phyloP scores from a whole-genome alignment of 2,888 invertebrate species.

The Drosophila austrosaltans region DNA sequence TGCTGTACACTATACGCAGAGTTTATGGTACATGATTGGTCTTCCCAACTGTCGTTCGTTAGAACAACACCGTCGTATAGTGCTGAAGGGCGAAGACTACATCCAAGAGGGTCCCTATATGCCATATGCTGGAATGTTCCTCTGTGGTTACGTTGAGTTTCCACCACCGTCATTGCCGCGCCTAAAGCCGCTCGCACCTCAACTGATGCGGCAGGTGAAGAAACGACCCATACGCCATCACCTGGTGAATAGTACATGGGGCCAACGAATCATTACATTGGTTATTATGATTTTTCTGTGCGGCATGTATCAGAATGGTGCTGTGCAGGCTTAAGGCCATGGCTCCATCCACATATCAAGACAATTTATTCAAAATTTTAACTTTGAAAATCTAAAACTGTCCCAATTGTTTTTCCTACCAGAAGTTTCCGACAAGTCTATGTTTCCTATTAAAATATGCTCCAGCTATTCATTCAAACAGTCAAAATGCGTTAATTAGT shows the following conservation, averaged over 20 bases:
- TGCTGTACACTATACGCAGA: neutral
- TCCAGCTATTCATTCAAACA: neutral
- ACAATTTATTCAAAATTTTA: conserved; percentile 4
- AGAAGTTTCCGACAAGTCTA: neutral
- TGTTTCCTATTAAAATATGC: conserved; percentile 15
- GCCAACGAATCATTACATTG: conserved; percentile 30
- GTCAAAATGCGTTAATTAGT: conserved; percentile 37
- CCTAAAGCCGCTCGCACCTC: conserved; percentile 31
- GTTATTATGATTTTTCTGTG: conserved; percentile 23
- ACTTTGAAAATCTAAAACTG: neutral
- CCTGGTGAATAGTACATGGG: conserved; percentile 11
- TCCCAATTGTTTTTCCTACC: neutral
- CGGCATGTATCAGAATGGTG: neutral
- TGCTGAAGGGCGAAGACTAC: neutral
- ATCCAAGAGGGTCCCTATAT: neutral
- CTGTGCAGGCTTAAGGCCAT: neutral
- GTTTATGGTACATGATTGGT: too few relatives aligned
- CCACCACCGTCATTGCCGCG: conserved; percentile 42
- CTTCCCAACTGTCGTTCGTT: conserved; percentile 25
- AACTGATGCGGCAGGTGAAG: conserved; percentile 25
- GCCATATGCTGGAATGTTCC: conserved; percentile 36
- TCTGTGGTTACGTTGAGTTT: conserved; percentile 8
- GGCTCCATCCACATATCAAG: neutral
- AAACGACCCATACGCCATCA: neutral
- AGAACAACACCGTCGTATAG: conserved; percentile 21